Evolutionary conservation across 92 coral and sea anemone species (phyloP), one percentile per base, ranked within the genome.

Genomic region (Parazoanthus darwini): DNA sequence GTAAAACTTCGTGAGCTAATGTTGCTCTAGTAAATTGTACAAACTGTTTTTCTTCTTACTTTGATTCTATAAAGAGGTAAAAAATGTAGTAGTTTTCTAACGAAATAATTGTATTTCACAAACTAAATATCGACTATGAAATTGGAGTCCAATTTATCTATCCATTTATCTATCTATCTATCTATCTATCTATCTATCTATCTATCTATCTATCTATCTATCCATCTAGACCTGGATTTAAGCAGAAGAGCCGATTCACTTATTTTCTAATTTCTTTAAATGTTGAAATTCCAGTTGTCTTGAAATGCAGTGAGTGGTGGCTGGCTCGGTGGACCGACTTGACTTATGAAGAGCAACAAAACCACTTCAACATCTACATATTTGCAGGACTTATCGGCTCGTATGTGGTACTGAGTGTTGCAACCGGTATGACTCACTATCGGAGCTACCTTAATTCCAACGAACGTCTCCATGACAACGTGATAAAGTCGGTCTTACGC

Each of bases 261-360:
- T 36, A 14, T 15, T 58, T 18, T 8, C 48, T 82, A 10, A 20
- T 78, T 9, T 8, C 5, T 18, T 48, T 22, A 44, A 14, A 8
- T 42, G 8, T 22, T 82, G 10, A 3, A 37, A 38, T 67, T 84
- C 8, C 65, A 84, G 87, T 84, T 18, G 44, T 68, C 38, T 35
- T 84, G 42, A 84, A 71, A 42, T 84, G 78, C 65, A 84, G 87
- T 46, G 87, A 84, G 67, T 84, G 87, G 87, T 84, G 87, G 87
- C 43, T 84, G 87, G 87, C 87, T 1, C 63, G 79, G 20, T 84
- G 87, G 87, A 84, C 87, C 65, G 87, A 84, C 66, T 68, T 84
- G 79, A 6, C 79, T 8, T 46, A 44, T 35, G n/a, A 71, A 26
- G 87, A 84, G 26, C 87, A 84, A 71, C 79, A 72, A 51, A 46